A percentile compares a stretch with the other conserved stretches of the same genome.
Conservation (phyloP, 2,888 invertebrate species). For the Ganaspis brasiliensis region DNA sequence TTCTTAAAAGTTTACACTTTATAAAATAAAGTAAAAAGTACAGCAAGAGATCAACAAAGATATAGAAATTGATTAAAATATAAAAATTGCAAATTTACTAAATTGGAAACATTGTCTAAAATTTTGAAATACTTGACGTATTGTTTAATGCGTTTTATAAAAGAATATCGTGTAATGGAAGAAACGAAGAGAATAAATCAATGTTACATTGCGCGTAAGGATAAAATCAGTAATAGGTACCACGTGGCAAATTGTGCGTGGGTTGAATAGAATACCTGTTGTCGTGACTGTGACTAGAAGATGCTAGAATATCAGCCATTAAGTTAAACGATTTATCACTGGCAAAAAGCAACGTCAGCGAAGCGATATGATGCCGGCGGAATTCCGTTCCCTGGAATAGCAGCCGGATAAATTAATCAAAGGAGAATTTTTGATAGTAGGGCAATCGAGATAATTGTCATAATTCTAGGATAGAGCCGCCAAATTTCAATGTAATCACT, state of each 20-base stretch:
- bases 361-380: background rate
- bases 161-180: too few relatives aligned
- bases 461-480: conserved; percentile 42
- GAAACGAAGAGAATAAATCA: conserved; percentile 25
- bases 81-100: too few relatives aligned
- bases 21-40: too few relatives aligned
- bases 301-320: conserved; percentile 42
- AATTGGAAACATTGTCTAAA: too few relatives aligned
- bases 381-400: conserved; percentile 36
- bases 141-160: too few relatives aligned
- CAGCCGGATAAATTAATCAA: conserved; percentile 71
- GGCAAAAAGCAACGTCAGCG: conserved; percentile 16
- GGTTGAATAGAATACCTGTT: conserved; percentile 15
- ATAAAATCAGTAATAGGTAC: conserved; percentile 5
- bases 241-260: conserved; percentile 21
- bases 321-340: conserved; percentile 46
- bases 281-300: conserved; percentile 39
- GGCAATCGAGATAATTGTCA: conserved; percentile 62
- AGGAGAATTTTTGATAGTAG: conserved; percentile 69
- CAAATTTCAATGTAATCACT: conserved; percentile 45
- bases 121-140: too few relatives aligned
- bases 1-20: too few relatives aligned
- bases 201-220: conserved; percentile 45
- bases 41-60: too few relatives aligned
- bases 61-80: too few relatives aligned